Percentiles rank a stretch among this genome's conserved stretches.
Evolutionary conservation across 2,888 invertebrate genomes (phyloP).

Genomic region (Rotaria socialis): DNA sequence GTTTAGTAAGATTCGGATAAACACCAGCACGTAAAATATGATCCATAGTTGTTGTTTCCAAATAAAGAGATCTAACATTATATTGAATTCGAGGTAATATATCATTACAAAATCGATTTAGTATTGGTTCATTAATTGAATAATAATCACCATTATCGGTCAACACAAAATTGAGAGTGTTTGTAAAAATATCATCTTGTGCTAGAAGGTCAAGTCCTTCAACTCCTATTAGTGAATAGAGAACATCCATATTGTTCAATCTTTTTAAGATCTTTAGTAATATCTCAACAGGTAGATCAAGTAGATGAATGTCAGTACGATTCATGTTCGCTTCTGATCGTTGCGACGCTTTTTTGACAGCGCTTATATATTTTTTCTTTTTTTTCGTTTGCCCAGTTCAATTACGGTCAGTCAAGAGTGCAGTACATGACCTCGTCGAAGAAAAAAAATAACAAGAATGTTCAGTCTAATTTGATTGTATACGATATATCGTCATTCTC

Average conservation of each 20-base stretch:
- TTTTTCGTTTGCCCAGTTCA: too few relatives aligned
- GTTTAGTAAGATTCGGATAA: neutral
- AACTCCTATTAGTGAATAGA: conserved; percentile 2
- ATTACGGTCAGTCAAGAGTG: too few relatives aligned
- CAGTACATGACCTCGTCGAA: too few relatives aligned
- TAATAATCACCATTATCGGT: neutral
- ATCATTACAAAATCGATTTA: neutral
- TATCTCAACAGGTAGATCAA: too few relatives aligned
- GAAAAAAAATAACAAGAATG: too few relatives aligned
- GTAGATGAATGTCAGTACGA: too few relatives aligned
- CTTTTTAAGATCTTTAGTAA: too few relatives aligned
- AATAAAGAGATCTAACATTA: neutral
- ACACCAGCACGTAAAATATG: neutral
- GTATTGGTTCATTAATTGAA: neutral
- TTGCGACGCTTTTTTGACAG: too few relatives aligned
- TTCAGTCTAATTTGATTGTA: too few relatives aligned
- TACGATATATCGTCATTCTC: too few relatives aligned
- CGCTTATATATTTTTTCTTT: too few relatives aligned
- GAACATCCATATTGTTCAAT: neutral
- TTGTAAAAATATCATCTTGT: conserved; percentile 18
- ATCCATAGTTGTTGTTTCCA: neutral
- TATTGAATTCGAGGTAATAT: neutral
- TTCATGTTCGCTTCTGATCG: too few relatives aligned
- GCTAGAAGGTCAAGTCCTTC: neutral
- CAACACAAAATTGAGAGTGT: neutral